These are phyloP conservation scores for Phragmatobia fuliginosa DNA, from an alignment of 2,888 invertebrate species.

Conservation along the genomic window DNA sequence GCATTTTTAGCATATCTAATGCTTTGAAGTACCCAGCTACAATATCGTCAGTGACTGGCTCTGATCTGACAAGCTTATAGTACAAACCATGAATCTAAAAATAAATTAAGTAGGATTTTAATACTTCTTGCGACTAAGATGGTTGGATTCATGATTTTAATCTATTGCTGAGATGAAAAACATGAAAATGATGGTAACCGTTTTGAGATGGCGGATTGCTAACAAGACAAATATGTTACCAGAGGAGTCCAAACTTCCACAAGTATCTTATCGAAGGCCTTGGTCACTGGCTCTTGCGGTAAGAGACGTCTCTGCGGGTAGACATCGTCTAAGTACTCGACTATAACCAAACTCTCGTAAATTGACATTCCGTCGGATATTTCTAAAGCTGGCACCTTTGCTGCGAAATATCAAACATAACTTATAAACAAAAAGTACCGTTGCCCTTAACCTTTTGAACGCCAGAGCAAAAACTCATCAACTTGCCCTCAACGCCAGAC, in stretches of 20 bases:
- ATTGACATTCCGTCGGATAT: constrained; percentile 88
- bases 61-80: constrained; percentile 62
- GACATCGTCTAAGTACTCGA: constrained; percentile 93
- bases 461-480: too few species aligned
- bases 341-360: constrained; percentile 92
- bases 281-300: constrained; percentile 89
- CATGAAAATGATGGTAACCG: background rate
- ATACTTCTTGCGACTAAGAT: background rate
- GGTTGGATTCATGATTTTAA: too few species aligned
- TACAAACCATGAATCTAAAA: constrained; percentile 65
- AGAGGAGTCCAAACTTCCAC: constrained; percentile 79
- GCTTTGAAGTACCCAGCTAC: constrained; percentile 67
- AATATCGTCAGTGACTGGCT: constrained; percentile 61
- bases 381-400: constrained; percentile 92
- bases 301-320: constrained; percentile 89
- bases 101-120: constrained; percentile 1
- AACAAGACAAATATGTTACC: too few species aligned
- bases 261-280: constrained; percentile 90
- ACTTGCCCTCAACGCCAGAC: too few species aligned
- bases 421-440: too few species aligned
- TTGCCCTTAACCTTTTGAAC: too few species aligned
- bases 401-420: constrained; percentile 53
- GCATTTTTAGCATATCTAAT: constrained; percentile 88
- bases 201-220: background rate
- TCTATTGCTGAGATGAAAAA: background rate